A percentile compares a stretch with the other conserved stretches of the same genome.
These are phyloP conservation scores for Zophobas morio DNA, from an alignment of 1,140 invertebrate genomes.

Conservation along the genomic window DNA sequence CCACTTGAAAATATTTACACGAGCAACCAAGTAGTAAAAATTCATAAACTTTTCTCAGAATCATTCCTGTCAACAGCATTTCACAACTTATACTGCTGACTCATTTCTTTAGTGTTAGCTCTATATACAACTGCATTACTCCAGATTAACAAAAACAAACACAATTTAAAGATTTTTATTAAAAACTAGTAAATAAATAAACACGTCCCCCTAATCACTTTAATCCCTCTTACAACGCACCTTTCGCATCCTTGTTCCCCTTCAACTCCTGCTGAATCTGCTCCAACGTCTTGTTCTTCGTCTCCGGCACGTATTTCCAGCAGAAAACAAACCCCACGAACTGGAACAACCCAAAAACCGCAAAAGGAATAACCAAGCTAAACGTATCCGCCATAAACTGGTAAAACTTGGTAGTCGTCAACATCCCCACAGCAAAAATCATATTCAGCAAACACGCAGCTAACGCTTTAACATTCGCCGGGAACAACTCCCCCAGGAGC, in stretches of 20 bases:
- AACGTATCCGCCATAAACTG: constrained; percentile 66
- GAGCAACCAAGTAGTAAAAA: too few relatives aligned
- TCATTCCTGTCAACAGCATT: too few relatives aligned
- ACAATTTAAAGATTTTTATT: too few relatives aligned
- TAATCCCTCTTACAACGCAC: neutral
- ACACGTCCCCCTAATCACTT: too few relatives aligned
- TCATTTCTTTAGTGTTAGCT: too few relatives aligned
- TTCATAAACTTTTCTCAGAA: too few relatives aligned
- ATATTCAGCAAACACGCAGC: constrained; percentile 54
- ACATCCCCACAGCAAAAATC: constrained; percentile 51
- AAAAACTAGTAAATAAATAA: too few relatives aligned
- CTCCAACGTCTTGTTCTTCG: constrained; percentile 74
- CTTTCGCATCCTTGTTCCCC: neutral
- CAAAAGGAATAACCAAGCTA: constrained; percentile 67
- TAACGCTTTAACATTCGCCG: constrained; percentile 54
- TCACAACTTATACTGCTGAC: too few relatives aligned
- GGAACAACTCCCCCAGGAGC: constrained; percentile 54
- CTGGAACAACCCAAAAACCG: constrained; percentile 66
- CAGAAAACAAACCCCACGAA: constrained; percentile 68
- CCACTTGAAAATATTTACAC: too few relatives aligned
- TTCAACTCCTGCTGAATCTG: constrained; percentile 71
- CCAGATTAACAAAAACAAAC: too few relatives aligned
- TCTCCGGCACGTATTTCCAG: constrained; percentile 74
- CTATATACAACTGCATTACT: too few relatives aligned
- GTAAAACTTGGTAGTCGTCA: constrained; percentile 68